Evolutionary conservation across 1,140 invertebrate species (phyloP).

Genomic region (Conus betulinus): DNA sequence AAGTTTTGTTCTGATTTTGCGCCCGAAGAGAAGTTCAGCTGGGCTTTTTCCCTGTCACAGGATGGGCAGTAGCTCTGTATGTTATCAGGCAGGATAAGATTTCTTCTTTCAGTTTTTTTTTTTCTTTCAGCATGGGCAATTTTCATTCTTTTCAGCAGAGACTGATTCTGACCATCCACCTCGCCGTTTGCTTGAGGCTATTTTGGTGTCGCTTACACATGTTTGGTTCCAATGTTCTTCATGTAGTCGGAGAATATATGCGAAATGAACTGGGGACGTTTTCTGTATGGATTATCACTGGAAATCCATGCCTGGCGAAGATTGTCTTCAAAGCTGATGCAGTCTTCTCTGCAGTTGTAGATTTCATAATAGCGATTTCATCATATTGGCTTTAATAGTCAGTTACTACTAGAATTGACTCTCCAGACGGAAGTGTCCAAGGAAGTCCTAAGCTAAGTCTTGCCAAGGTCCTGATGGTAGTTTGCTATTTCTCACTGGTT

Average conservation of each 20-base stretch:
- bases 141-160: slow-evolving; percentile 53
- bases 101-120: slow-evolving; percentile 39
- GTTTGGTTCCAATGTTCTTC: slow-evolving; percentile 37
- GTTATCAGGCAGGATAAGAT: slow-evolving; percentile 37
- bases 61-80: slow-evolving; percentile 40
- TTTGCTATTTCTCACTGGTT: slow-evolving; percentile 39
- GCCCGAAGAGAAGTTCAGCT: slow-evolving; percentile 44
- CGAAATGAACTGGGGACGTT: slow-evolving; percentile 47
- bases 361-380: slow-evolving; percentile 49
- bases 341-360: slow-evolving; percentile 33
- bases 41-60: slow-evolving; percentile 42
- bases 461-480: slow-evolving; percentile 46
- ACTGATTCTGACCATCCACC: slow-evolving; percentile 42
- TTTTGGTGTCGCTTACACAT: slow-evolving; percentile 36
- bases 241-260: slow-evolving; percentile 38
- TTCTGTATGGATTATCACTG: slow-evolving; percentile 34
- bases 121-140: slow-evolving; percentile 44
- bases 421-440: slow-evolving; percentile 49
- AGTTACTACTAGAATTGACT: slow-evolving; percentile 44
- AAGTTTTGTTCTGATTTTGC: slow-evolving; percentile 50
- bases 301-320: slow-evolving; percentile 48
- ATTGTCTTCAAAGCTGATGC: slow-evolving; percentile 39
- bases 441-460: slow-evolving; percentile 48
- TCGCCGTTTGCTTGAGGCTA: slow-evolving; percentile 55
- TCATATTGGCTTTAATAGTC: slow-evolving; percentile 50